Conservation (phyloP, 1,140 invertebrate species). For the Delia radicum region DNA sequence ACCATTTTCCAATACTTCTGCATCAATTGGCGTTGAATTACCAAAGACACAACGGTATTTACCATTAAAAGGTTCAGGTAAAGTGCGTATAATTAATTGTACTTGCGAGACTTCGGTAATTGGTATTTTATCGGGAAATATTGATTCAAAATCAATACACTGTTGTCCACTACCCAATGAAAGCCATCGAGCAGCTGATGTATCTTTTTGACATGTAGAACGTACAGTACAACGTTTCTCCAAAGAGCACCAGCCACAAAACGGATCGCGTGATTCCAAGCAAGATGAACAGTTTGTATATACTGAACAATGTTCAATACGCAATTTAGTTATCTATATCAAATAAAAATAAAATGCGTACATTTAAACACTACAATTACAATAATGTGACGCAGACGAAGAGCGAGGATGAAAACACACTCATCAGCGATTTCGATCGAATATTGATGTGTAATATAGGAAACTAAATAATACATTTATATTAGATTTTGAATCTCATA, state of each 20-base stretch:
- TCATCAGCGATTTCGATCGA: no score
- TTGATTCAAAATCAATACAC: conserved; percentile 94
- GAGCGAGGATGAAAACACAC: no score
- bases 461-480: no score
- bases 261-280: conserved; percentile 89
- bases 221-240: conserved; percentile 91
- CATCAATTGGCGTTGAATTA: conserved; percentile 81
- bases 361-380: no score
- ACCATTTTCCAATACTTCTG: conserved; percentile 75
- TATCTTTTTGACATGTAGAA: conserved; percentile 86
- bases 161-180: conserved; percentile 88
- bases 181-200: conserved; percentile 88
- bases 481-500: no score
- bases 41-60: conserved; percentile 95
- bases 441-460: no score
- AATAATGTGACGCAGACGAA: no score
- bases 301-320: conserved; percentile 87
- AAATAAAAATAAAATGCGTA: neutral
- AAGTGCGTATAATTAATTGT: conserved; percentile 82
- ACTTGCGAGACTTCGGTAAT: conserved; percentile 82
- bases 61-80: conserved; percentile 85
- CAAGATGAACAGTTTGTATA: conserved; percentile 89
- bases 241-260: conserved; percentile 97
- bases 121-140: conserved; percentile 85
- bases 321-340: conserved; percentile 80